A percentile compares a stretch with the other conserved stretches of the same genome.
Conservation (phyloP, 2,113 vertebrate genomes). For the Mionectes macconnelli region DNA sequence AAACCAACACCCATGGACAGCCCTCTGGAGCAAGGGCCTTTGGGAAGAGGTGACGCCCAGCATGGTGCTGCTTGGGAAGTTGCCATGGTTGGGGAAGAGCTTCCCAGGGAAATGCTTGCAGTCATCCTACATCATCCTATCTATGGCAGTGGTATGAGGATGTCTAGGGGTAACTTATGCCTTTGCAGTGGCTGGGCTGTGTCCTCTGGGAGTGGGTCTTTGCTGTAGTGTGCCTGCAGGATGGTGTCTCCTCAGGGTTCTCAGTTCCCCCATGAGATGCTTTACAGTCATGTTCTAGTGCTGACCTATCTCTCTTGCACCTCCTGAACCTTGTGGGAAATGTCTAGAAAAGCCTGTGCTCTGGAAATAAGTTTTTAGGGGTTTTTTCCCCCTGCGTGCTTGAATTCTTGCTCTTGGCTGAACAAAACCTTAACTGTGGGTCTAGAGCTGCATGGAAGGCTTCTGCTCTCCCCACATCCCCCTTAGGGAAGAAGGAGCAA, state of each 20-base stretch:
- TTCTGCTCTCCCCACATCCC: neutral
- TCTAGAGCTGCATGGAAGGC: neutral
- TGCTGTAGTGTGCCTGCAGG: neutral
- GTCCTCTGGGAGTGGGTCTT: neutral
- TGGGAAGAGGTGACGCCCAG: neutral
- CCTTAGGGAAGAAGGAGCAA: neutral
- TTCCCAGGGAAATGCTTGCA: neutral
- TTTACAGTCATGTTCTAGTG: neutral
- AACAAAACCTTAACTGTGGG: neutral
- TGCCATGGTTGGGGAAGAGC: neutral
- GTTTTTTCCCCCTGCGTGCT: neutral
- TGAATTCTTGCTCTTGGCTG: neutral
- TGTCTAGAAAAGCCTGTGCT: neutral
- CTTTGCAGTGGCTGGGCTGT: neutral
- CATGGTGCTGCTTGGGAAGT: neutral
- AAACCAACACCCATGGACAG: neutral
- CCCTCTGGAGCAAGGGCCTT: neutral
- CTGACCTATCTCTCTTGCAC: neutral
- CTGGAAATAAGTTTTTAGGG: neutral
- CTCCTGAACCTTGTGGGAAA: neutral
- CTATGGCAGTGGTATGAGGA: neutral
- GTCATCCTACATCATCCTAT: neutral
- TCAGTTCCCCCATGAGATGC: neutral
- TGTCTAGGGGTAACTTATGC: neutral
- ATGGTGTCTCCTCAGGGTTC: neutral